Percentiles rank a stretch among this genome's conserved stretches.
Conservation (phyloP, 2,113 vertebrate genomes). For the Chrysochloris asiatica region DNA sequence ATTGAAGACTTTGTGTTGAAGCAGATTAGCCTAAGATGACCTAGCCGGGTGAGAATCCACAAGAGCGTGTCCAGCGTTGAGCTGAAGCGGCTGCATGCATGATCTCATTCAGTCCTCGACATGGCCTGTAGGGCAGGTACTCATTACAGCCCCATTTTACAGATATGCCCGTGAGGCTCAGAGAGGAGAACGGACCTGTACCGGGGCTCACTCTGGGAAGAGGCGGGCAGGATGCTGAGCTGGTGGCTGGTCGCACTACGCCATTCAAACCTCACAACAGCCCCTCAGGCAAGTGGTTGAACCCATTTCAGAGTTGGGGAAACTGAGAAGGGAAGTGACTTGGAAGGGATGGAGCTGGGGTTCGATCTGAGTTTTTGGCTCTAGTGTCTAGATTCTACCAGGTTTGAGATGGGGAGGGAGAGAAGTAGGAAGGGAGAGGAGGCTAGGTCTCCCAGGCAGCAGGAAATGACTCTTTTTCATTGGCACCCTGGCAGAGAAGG, state of each 20-base stretch:
- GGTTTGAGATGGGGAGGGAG: accelerated
- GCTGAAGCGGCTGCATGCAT: too few species aligned
- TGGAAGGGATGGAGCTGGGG: background rate
- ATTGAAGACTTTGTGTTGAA: too few species aligned
- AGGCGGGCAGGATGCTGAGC: accelerated
- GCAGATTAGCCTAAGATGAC: too few species aligned
- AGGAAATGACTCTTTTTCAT: too few species aligned
- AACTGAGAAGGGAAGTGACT: background rate
- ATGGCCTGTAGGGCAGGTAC: accelerated
- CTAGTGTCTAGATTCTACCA: accelerated
- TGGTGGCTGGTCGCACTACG: accelerated
- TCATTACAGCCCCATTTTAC: too few species aligned
- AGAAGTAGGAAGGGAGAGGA: too few species aligned
- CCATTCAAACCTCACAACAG: accelerated
- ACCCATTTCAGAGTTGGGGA: background rate
- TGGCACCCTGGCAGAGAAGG: background rate
- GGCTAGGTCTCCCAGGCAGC: accelerated
- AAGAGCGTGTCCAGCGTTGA: too few species aligned
- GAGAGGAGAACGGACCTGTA: accelerated
- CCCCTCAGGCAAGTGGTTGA: background rate
- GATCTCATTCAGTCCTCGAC: too few species aligned
- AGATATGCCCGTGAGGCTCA: accelerated
- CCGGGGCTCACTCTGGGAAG: too few species aligned
- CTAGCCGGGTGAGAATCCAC: too few species aligned
- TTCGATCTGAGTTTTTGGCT: background rate